Evolutionary conservation across 2,888 invertebrate species (phyloP).

Genomic region (Bedellia somnulentella): DNA sequence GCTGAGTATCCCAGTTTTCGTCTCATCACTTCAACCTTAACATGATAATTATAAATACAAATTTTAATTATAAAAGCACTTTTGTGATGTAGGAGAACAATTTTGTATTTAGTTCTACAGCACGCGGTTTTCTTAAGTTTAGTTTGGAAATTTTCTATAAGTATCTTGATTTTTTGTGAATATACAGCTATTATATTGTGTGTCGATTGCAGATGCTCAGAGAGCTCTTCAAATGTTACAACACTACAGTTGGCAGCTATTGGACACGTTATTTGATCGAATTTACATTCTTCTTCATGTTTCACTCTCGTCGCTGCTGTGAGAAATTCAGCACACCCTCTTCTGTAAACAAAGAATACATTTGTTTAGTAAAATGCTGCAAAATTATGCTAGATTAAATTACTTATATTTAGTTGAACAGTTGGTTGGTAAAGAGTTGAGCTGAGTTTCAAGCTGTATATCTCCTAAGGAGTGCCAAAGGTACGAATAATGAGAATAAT

Average conservation of each 20-base stretch:
- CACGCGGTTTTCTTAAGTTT: constrained; percentile 51
- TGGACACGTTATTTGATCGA: constrained; percentile 47
- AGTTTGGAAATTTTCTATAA: constrained; percentile 52
- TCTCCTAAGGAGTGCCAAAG: too few relatives aligned
- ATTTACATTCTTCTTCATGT: constrained; percentile 49
- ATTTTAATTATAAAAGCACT: constrained; percentile 55
- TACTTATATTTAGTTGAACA: too few relatives aligned
- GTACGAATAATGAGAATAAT: too few relatives aligned
- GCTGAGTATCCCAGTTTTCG: constrained; percentile 44
- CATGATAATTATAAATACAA: constrained; percentile 51
- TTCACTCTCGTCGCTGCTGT: constrained; percentile 35
- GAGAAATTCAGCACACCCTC: constrained; percentile 46
- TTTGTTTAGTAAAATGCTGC: too few relatives aligned
- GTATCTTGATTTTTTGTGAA: constrained; percentile 50
- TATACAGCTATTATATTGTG: constrained; percentile 52
- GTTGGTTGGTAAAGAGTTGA: too few relatives aligned
- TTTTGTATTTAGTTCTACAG: constrained; percentile 51
- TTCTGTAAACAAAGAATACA: constrained; percentile 37
- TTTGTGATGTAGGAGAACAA: constrained; percentile 42
- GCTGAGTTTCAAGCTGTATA: too few relatives aligned
- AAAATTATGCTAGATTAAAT: too few relatives aligned
- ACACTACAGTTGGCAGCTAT: constrained; percentile 45
- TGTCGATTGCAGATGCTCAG: constrained; percentile 33
- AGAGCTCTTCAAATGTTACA: constrained; percentile 42
- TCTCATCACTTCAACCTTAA: constrained; percentile 48